These are phyloP conservation scores for Pyrgus malvae DNA, from an alignment of 2,888 invertebrate species.

Conservation along the genomic window DNA sequence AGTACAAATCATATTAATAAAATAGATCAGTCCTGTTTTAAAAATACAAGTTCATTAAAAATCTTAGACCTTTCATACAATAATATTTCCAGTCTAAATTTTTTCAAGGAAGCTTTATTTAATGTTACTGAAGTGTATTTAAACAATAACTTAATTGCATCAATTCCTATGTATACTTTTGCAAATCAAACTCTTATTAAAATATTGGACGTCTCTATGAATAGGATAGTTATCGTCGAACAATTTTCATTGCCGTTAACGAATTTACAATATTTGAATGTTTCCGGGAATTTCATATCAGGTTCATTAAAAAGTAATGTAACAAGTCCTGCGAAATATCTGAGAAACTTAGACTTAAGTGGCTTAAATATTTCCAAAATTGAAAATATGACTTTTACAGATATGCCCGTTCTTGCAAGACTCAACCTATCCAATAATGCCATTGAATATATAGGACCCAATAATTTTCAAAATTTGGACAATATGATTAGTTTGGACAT, in stretches of 20 bases:
- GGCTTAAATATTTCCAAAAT: slow-evolving; percentile 52
- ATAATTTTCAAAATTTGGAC: slow-evolving; percentile 54
- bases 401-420: slow-evolving; percentile 56
- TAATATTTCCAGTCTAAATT: slow-evolving; percentile 46
- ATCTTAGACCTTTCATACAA: slow-evolving; percentile 62
- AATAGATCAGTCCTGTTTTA: slow-evolving; percentile 51
- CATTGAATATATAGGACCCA: slow-evolving; percentile 48
- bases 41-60: slow-evolving; percentile 38
- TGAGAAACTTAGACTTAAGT: slow-evolving; percentile 60
- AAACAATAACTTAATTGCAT: slow-evolving; percentile 50
- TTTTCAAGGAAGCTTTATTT: slow-evolving; percentile 45
- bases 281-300: slow-evolving; percentile 50
- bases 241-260: slow-evolving; percentile 53
- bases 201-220: slow-evolving; percentile 58
- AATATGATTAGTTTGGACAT: slow-evolving; percentile 65
- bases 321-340: slow-evolving; percentile 57
- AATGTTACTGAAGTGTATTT: slow-evolving; percentile 55
- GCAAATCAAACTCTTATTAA: slow-evolving; percentile 46
- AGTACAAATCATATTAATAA: slow-evolving; percentile 51
- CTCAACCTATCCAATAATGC: slow-evolving; percentile 62
- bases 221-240: slow-evolving; percentile 53
- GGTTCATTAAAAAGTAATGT: slow-evolving; percentile 48
- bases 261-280: slow-evolving; percentile 58
- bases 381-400: slow-evolving; percentile 51
- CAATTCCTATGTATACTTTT: slow-evolving; percentile 46